phyloP scores from a whole-genome alignment of 2,797 vertebrate species.

The Pteronotus mesoamericanus region DNA sequence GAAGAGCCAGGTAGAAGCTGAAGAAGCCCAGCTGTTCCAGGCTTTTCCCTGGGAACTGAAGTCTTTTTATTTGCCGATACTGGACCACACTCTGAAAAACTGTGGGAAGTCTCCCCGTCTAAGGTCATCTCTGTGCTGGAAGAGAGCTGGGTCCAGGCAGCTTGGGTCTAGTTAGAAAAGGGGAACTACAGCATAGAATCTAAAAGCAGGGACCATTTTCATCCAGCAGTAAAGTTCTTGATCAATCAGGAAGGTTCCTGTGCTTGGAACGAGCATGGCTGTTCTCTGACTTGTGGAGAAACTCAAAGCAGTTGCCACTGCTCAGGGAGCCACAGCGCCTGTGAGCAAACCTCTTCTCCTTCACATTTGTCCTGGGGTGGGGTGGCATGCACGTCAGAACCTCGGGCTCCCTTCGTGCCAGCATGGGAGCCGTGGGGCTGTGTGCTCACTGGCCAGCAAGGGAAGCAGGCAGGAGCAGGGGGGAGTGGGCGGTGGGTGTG shows the following conservation, averaged over 20 bases:
- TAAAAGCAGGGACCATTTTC: background rate
- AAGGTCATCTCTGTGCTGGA: background rate
- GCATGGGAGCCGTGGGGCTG: fast-evolving
- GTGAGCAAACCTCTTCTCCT: background rate
- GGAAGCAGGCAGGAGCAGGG: background rate
- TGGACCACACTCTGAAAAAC: background rate
- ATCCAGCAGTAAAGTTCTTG: background rate
- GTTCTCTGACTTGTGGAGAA: background rate
- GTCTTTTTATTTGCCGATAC: background rate
- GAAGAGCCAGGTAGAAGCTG: background rate
- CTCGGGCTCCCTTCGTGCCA: background rate
- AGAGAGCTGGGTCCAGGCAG: background rate
- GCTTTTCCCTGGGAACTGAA: background rate
- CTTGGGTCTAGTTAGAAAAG: background rate
- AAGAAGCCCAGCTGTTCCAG: background rate
- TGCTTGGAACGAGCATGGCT: background rate
- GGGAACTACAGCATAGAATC: background rate
- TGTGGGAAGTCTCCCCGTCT: background rate
- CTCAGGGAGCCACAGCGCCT: background rate
- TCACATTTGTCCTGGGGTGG: background rate
- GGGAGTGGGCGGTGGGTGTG: background rate
- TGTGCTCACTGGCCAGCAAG: background rate
- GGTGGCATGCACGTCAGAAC: background rate
- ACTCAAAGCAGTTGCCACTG: background rate
- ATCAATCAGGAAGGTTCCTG: background rate